A percentile compares a stretch with the other conserved stretches of the same genome.
Evolutionary conservation across 2,797 vertebrate genomes (phyloP).

Genomic region (Brachyalestes nurse): DNA sequence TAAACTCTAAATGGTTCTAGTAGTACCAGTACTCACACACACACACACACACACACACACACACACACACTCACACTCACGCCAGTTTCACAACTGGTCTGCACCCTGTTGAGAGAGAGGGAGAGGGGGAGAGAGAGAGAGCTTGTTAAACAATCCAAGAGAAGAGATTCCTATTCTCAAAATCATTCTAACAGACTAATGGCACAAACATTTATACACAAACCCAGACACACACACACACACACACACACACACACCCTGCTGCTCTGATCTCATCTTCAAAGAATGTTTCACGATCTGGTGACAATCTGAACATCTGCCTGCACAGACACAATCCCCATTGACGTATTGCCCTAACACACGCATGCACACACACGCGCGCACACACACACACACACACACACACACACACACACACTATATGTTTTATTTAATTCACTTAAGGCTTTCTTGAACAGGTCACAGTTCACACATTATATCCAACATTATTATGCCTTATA

Average conservation of each 20-base stretch:
- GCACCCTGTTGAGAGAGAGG: constrained; percentile 34
- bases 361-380: too few species aligned
- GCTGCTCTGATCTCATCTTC: constrained; percentile 42
- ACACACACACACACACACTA: too few species aligned
- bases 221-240: constrained; percentile 20
- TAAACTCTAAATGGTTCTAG: constrained; percentile 9
- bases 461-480: too few species aligned
- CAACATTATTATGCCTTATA: too few species aligned
- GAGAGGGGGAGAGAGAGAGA: constrained; percentile 9
- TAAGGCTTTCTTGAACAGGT: too few species aligned
- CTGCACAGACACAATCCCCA: constrained; percentile 14
- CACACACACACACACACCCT: constrained; percentile 23
- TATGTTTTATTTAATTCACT: too few species aligned
- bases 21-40: not conserved
- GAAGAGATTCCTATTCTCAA: not conserved
- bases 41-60: not conserved
- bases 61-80: not conserved
- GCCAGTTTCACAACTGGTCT: constrained; percentile 14
- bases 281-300: constrained; percentile 42
- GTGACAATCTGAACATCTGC: constrained; percentile 46
- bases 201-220: constrained; percentile 19
- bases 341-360: not conserved
- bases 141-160: not conserved
- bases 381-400: too few species aligned
- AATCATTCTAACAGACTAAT: constrained; percentile 1